Base-by-base conservation (phyloP, 1,140 invertebrate genomes). In the Sitophilus oryzae region DNA sequence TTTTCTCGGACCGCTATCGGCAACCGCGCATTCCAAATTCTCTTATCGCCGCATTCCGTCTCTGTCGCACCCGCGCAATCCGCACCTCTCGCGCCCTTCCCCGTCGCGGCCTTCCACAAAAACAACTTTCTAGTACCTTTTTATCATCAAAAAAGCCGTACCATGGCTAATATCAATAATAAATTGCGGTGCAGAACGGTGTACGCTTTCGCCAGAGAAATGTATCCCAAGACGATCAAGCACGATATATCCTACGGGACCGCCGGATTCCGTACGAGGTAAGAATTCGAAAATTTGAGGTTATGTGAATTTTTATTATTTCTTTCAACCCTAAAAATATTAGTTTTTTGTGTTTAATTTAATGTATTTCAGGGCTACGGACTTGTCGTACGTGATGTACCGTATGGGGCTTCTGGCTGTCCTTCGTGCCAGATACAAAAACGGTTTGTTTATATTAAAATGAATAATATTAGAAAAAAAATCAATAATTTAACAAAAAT, bases 361-460 rank as follows among this genome's bases (percentile, higher is more conserved):
- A n/a, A n/a, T n/a, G n/a, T 45, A 70, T 80, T 81, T 46, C 71
- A 96, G 93, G 68, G 88, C 89, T 22, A 81, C 82, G 47, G 72
- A 83, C 44, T 74, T 98, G 55, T 84, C 90, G 57, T 89, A 93
- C 81, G 84, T 97, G 1, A 81, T 95, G 65, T 96, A 90, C 69
- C 77, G 94, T 46, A 93, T 97, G 88, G 94, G 94, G 8, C 67
- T 97, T 14, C 73, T 98, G 53, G 91, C 93, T 10, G 87, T 86
- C n/a, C 73, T 98, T 8, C 76, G 93, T 44, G 93, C 93, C 2
- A 82, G 87, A 63, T 72, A 74, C 50, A 87, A 85, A 65, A 83
- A 82, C 76, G 91, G 91, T 86, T 76, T 74, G 53, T 23, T 21
- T 55, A 40, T n/a, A n/a, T n/a, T n/a, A n/a, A n/a, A n/a, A n/a